Evolutionary conservation across 2,797 vertebrate genomes (phyloP).

Genomic region (Parauchenoglanis ngamensis): DNA sequence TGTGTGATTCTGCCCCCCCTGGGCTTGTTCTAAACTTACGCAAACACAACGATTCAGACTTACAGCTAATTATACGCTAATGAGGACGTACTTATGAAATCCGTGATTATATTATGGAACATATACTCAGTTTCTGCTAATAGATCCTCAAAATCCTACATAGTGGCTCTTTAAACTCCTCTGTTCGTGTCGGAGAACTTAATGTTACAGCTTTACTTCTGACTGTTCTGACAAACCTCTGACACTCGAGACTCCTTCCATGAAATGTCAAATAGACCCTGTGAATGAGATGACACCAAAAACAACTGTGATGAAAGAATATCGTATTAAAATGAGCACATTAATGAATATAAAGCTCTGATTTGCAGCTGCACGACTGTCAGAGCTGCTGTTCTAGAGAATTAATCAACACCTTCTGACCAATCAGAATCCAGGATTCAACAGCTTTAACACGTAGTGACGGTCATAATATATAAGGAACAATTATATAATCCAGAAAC

Average conservation of each 20-base stretch:
- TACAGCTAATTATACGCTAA: no score
- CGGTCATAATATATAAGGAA: background rate
- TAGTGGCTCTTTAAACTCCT: background rate
- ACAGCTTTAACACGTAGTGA: background rate
- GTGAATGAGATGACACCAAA: background rate
- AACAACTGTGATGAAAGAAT: background rate
- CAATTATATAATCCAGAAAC: background rate
- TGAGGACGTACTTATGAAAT: no score
- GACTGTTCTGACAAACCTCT: background rate
- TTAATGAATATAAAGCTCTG: background rate
- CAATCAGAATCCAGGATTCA: background rate
- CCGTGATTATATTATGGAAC: no score
- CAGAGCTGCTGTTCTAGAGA: background rate
- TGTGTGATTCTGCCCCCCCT: no score
- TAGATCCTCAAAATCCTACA: no score
- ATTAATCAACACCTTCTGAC: background rate
- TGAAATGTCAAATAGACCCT: background rate
- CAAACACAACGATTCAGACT: no score
- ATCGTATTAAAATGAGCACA: background rate
- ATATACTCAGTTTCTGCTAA: no score
- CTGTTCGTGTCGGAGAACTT: background rate
- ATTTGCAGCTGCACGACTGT: background rate
- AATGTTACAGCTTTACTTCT: background rate
- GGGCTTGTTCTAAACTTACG: no score
- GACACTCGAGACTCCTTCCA: background rate